Evolutionary conservation across 2,888 invertebrate species (phyloP), one percentile per base, ranked within the genome.

Genomic region (Lapara coniferarum): DNA sequence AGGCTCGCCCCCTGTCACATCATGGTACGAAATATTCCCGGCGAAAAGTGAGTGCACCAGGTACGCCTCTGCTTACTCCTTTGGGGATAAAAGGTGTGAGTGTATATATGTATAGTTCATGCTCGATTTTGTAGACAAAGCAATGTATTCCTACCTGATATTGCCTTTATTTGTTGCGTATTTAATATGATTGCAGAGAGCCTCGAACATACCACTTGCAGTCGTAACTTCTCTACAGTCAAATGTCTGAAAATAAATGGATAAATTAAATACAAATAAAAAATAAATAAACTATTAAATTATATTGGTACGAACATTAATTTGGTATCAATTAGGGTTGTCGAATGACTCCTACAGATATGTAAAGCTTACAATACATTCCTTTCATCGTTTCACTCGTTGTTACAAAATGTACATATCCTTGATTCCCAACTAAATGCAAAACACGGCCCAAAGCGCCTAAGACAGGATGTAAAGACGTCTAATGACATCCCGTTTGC

Each of bases 131-230:
- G 37, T 37, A 37, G 5, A 37, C 51, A 51, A 13, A 55, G 10
- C 19, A 2, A 12, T 51, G 10, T 19, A 19, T 69, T 58, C 70
- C 79, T 78, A 98, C 98, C 98, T 96, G 77, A 99, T 97, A 89
- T 98, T 98, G 81, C 99, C 99, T 93, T 98, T 98, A 90, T 99
- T 99, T 37, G 98, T 98, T 77, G 97, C 97, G 91, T 98, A 99
- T 91, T 98, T 98, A 81, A 99, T 98, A 90, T 99, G 99, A 92
- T 98, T 98, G 91, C 98, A 98, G 71, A 99, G 94, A 0, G 98
- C 98, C 86, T 98, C 98, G 84, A 98, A 99, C 98, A 99, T 99
- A 72, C 98, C 98, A 78, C 97, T 97, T 1, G 98, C 98, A 7
- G 98, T 98, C 49, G 97, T 98, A 67, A 99, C 98, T 87, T 97